phyloP scores from a whole-genome alignment of 2,113 vertebrate species.

The Oncorhynchus mykiss region DNA sequence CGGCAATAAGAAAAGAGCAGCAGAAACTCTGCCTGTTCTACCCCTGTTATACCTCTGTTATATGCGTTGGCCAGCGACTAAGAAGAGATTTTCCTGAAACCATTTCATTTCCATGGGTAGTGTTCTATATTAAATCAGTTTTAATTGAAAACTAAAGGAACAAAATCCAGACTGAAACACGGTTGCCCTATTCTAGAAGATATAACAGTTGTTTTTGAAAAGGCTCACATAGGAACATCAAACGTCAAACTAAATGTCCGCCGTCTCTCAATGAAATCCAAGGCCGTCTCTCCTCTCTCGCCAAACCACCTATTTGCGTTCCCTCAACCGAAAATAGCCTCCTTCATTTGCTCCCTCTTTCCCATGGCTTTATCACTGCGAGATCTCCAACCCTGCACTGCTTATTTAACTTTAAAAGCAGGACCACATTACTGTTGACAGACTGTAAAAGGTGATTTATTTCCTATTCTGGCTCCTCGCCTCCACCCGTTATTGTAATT shows the following conservation, averaged over 20 bases:
- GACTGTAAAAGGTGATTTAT: slow-evolving; percentile 72
- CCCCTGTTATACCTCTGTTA: not conserved
- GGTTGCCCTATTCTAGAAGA: not conserved
- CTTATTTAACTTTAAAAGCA: slow-evolving; percentile 65
- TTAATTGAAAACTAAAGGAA: not conserved
- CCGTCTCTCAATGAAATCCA: not conserved
- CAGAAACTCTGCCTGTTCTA: not conserved
- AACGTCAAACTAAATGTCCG: slow-evolving; percentile 3
- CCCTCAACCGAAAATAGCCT: slow-evolving; percentile 4
- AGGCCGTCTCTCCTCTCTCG: slow-evolving; percentile 9
- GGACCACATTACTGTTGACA: slow-evolving; percentile 64
- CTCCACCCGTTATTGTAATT: slow-evolving; percentile 63
- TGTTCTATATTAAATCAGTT: too few species aligned
- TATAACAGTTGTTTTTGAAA: not conserved
- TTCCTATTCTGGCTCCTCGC: slow-evolving; percentile 33
- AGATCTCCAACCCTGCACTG: slow-evolving; percentile 45
- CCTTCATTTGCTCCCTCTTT: slow-evolving; percentile 10
- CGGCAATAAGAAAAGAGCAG: not conserved
- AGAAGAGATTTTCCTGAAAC: too few species aligned
- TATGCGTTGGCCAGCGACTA: not conserved
- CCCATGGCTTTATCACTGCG: slow-evolving; percentile 39
- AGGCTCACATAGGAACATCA: slow-evolving; percentile 18
- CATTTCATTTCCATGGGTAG: too few species aligned
- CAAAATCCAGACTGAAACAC: not conserved
- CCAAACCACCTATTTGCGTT: slow-evolving; percentile 20